Base-by-base conservation (phyloP, 2,797 vertebrate genomes). In the Melanotaenia pygmaea region DNA sequence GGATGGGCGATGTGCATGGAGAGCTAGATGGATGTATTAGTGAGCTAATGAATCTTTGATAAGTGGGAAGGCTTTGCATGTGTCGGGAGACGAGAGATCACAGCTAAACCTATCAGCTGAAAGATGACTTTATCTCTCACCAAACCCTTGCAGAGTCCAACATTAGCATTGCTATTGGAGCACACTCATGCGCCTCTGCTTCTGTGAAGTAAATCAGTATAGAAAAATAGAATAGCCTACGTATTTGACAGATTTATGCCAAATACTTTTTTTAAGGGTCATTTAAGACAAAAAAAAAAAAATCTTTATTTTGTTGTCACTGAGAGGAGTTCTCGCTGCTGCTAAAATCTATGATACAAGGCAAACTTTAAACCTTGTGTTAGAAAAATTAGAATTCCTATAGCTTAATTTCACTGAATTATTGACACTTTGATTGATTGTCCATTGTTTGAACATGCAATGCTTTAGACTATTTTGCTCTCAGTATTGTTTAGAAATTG, bases 11-110 rank as follows among this genome's bases (percentile, higher is more conserved):
- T 84, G 85, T 88, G 86, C 71, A 78, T 66, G 78, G 81, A 81
- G 81, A 77, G 79, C 81, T 74, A 74, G 85, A 90, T 90, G 87
- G 90, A 87, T 92, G 76, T 89, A 90, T 93, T 91, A 88, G 87
- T 26, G 77, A 74, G 88, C 85, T 91, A 88, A 93, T 92, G 88
- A 89, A 90, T 90, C 87, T 93, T 92, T 92, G 86, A 93, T 93
- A 89, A 92, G 88, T 80, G 78, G 82, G 83, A 87, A 89, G 81
- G 83, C 83, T 88, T 80, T 81, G 74, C 64, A 75, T 62, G 75
- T 74, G 81, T 86, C 82, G 59, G 53, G 87, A 89, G 86, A 88
- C 73, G 68, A 74, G 83, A 78, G 82, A 85, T 88, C 86, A 73
- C 64, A 76, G 82, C 79, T 77, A 67, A 87, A 85, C 66, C 70